Evolutionary conservation across 2,113 vertebrate species (phyloP).

Genomic region (Diphyllodes magnificus): DNA sequence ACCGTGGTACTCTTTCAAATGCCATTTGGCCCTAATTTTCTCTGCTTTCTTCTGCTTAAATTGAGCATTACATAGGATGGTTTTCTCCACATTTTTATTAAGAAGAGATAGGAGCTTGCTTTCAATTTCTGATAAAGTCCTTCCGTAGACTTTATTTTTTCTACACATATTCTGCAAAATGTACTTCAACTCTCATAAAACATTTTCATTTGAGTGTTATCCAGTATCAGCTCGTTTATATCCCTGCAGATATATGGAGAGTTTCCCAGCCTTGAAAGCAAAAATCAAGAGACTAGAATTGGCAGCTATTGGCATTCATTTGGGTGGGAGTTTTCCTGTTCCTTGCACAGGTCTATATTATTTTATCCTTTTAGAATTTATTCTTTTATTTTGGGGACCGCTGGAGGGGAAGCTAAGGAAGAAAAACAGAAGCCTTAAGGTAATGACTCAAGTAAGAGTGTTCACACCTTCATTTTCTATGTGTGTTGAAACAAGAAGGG

Average conservation of each 20-base stretch:
- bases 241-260: constrained; percentile 50
- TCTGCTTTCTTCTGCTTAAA: not conserved
- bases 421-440: constrained; percentile 42
- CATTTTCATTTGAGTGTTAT: constrained; percentile 18
- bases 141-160: not conserved
- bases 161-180: not conserved
- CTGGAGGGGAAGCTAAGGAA: constrained; percentile 7
- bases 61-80: not conserved
- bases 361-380: constrained; percentile 1
- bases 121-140: not conserved
- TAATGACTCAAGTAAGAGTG: constrained; percentile 27
- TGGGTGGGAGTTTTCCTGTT: not conserved
- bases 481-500: not conserved
- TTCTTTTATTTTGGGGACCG: not conserved
- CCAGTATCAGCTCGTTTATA: constrained; percentile 10
- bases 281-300: constrained; percentile 37
- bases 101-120: not conserved
- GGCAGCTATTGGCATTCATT: constrained; percentile 29
- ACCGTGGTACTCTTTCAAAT: not conserved
- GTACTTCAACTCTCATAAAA: not conserved
- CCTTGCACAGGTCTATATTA: constrained; percentile 2
- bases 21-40: not conserved
- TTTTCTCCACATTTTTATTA: not conserved
- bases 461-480: not conserved
- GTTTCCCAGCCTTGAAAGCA: constrained; percentile 47